phyloP scores from a whole-genome alignment of 2,113 vertebrate genomes.

The Pachyramphus minor region DNA sequence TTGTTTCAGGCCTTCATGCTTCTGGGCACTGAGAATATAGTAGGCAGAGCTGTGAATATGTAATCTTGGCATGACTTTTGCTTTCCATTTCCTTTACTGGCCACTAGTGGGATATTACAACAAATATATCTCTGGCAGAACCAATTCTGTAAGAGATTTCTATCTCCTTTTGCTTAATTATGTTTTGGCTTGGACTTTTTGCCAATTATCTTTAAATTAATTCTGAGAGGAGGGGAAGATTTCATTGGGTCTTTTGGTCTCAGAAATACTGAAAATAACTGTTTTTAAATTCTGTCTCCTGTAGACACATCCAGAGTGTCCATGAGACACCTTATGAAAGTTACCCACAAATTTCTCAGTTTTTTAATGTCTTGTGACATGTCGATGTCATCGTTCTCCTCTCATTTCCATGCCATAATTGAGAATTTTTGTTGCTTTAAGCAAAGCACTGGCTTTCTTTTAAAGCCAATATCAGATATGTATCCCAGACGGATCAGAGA shows the following conservation, averaged over 20 bases:
- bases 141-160: constrained; percentile 11
- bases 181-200: constrained; percentile 13
- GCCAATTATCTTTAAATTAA: constrained; percentile 35
- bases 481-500: not conserved
- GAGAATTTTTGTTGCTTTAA: not conserved
- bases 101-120: constrained; percentile 60
- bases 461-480: not conserved
- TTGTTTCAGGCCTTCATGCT: constrained; percentile 65
- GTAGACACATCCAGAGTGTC: not conserved
- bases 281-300: not conserved
- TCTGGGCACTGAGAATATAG: constrained; percentile 55
- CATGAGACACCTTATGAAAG: not conserved
- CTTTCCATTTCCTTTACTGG: constrained; percentile 70
- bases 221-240: not conserved
- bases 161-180: constrained; percentile 36
- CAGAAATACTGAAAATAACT: not conserved
- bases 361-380: not conserved
- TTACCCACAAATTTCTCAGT: not conserved
- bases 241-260: not conserved
- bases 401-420: not conserved
- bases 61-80: constrained; percentile 63
- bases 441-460: not conserved
- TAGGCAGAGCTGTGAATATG: constrained; percentile 61
- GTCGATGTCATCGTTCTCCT: not conserved
- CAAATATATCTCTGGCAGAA: constrained; percentile 64